phyloP scores from a whole-genome alignment of 2,113 vertebrate genomes.

The Ptilorrhoa leucosticta region DNA sequence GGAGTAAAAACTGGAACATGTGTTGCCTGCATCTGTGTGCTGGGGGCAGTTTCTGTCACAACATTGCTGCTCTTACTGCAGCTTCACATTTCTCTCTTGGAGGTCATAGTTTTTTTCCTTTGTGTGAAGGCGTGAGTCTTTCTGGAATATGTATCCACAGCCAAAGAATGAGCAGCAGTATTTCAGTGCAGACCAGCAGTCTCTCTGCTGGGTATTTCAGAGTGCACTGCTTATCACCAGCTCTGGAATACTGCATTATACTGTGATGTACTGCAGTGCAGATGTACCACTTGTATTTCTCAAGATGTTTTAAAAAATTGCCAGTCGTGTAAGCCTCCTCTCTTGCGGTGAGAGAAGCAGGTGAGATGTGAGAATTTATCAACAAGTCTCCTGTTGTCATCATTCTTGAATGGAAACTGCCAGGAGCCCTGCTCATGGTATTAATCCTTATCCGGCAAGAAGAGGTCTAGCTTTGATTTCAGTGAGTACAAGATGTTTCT shows the following conservation, averaged over 20 bases:
- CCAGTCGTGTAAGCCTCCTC: neutral
- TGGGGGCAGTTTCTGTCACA: neutral
- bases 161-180: fast-evolving
- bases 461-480: neutral
- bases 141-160: neutral
- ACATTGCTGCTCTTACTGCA: neutral
- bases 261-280: neutral
- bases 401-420: neutral
- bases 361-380: neutral
- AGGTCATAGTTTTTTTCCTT: neutral
- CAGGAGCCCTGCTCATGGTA: neutral
- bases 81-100: neutral
- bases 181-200: neutral
- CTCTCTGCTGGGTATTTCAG: neutral
- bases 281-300: neutral
- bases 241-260: neutral
- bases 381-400: neutral
- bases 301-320: neutral
- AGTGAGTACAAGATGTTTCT: neutral
- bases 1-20: neutral
- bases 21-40: neutral
- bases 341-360: neutral
- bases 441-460: neutral
- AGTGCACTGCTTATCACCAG: neutral
- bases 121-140: neutral